Evolutionary conservation across 2,797 vertebrate species (phyloP), one percentile per base, ranked within the genome.

Genomic region (Smutsia gigantea): DNA sequence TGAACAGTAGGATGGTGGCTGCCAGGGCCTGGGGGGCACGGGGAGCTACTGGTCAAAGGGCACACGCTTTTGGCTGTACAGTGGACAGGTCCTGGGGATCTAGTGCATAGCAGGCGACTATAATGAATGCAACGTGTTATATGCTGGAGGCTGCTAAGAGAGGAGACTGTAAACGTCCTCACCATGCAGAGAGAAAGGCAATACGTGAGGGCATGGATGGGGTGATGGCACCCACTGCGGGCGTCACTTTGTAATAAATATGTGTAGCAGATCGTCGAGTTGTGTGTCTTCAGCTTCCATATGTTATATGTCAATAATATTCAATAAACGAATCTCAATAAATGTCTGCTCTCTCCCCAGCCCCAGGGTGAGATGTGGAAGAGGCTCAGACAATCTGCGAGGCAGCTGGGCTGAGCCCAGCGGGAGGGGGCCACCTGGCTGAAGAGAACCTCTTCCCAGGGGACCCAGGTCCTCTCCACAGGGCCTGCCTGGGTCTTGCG

Each of bases 21-120:
- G 68, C 39, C 83, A 69, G 21, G 53, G 68, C 37, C 78, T 27
- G 9, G 49, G 34, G 27, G 6, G 18, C 5, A 4, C 0, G 51
- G 63, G 51, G 49, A 53, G 71, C n/a, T 4, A 37, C 12, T 23
- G 79, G 42, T 18, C 53, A 39, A 31, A 21, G 87, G 29, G 23
- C 12, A 23, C 42, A 27, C 11, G 39, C 14, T 25, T 83, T 12
- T n/a, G 59, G 10, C n/a, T 17, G 1, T 57, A 7, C 25, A n/a
- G 8, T 4, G 64, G 15, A 4, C 39, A 83, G 12, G 29, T 51
- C 51, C 79, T 13, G 15, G 39, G 79, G 79, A 10, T 31, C 61
- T 4, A 21, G 31, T 6, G 12, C 27, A 4, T 5, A 39, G 57
- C 2, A 0, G 2, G 78, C 7, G 0, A 4, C 14, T 11, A 1